Evolutionary conservation across 2,797 vertebrate genomes (phyloP).

Genomic region (Sandelia bainsii): DNA sequence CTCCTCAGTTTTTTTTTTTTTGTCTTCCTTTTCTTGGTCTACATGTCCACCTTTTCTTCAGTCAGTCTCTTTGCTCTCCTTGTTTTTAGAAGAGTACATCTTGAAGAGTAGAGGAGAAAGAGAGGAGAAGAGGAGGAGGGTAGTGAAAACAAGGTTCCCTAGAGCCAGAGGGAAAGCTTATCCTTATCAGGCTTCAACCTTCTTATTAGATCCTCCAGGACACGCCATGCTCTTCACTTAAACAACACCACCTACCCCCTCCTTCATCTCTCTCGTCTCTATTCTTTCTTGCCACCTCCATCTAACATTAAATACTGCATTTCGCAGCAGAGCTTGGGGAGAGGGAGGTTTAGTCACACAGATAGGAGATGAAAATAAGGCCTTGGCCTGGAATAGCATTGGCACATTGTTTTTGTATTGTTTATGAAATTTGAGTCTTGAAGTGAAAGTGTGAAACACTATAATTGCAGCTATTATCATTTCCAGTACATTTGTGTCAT

Average conservation of each 20-base stretch:
- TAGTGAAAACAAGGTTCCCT: conserved; percentile 74
- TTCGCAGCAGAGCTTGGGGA: conserved; percentile 52
- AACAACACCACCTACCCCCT: conserved; percentile 74
- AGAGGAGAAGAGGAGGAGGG: conserved; percentile 30
- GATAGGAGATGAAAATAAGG: conserved; percentile 61
- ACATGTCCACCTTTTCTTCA: conserved; percentile 15
- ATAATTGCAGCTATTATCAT: conserved; percentile 43
- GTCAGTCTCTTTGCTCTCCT: conserved; percentile 43
- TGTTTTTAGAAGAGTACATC: conserved; percentile 66
- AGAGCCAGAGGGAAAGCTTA: conserved; percentile 86
- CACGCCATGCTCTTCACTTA: conserved; percentile 77
- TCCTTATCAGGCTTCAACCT: conserved; percentile 86
- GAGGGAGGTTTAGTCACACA: conserved; percentile 48
- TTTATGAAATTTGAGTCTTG: conserved; percentile 49
- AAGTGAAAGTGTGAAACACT: conserved; percentile 34
- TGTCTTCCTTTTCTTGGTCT: neutral
- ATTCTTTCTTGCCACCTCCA: conserved; percentile 58
- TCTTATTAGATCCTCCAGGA: conserved; percentile 86
- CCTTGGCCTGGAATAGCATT: conserved; percentile 43
- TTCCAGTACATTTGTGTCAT: conserved; percentile 27
- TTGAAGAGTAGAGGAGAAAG: conserved; percentile 53
- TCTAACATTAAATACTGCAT: conserved; percentile 61
- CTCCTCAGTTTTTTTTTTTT: conserved; percentile 7
- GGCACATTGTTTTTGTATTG: conserved; percentile 59
- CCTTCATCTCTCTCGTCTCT: conserved; percentile 47